phyloP scores from a whole-genome alignment of 2,797 vertebrate species.

The Siniperca scherzeri region DNA sequence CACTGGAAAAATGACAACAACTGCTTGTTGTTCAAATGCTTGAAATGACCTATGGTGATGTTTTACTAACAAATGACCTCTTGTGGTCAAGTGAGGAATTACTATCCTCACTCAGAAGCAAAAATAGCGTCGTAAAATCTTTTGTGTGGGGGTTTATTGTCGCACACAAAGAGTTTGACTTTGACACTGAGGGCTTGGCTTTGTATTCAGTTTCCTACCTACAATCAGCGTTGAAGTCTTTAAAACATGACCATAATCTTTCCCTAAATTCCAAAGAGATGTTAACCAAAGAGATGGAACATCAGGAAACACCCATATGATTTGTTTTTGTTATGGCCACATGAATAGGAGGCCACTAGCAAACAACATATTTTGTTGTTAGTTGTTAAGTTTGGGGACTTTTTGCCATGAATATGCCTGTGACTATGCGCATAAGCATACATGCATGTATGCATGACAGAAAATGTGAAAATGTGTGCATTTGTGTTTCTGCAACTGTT shows the following conservation, averaged over 20 bases:
- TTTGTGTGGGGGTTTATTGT: neutral
- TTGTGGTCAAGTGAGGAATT: neutral
- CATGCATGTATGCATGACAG: neutral
- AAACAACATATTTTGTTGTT: neutral
- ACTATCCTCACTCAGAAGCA: neutral
- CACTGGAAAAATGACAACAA: neutral
- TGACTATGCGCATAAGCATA: neutral
- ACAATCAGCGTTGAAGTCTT: neutral
- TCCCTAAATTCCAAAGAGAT: neutral
- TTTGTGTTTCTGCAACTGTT: neutral
- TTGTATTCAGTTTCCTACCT: neutral
- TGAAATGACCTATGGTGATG: neutral
- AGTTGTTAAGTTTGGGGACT: neutral
- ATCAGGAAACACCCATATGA: neutral
- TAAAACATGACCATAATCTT: neutral
- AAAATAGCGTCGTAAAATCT: neutral
- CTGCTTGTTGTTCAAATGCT: neutral
- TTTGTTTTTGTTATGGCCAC: neutral
- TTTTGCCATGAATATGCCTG: neutral
- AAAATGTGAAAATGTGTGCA: neutral
- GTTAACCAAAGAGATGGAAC: neutral
- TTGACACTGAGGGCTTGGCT: neutral
- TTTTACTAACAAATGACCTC: neutral
- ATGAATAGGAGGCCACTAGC: neutral
- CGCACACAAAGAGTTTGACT: neutral